Percentiles rank a stretch among this genome's conserved stretches.
Conservation (phyloP, 2,888 invertebrate genomes). For the Epinotia ramella region DNA sequence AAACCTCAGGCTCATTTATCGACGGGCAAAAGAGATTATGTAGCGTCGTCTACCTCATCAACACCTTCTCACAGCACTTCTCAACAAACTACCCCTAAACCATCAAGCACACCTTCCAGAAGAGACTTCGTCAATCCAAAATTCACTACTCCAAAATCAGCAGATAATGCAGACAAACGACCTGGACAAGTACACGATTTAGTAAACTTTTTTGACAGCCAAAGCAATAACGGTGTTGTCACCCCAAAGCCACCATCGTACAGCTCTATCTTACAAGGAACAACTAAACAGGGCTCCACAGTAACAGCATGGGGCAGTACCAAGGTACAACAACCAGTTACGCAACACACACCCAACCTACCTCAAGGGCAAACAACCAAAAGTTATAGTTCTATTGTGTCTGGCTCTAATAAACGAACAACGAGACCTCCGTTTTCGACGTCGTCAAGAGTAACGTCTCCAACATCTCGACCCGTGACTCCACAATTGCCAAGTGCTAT, state of each 20-base stretch:
- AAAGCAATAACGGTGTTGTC: slow-evolving; percentile 56
- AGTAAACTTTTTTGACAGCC: slow-evolving; percentile 71
- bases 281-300: slow-evolving; percentile 48
- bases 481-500: slow-evolving; percentile 77
- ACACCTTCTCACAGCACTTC: slow-evolving; percentile 48
- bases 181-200: slow-evolving; percentile 74
- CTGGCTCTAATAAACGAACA: slow-evolving; percentile 63
- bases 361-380: slow-evolving; percentile 56
- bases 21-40: slow-evolving; percentile 67
- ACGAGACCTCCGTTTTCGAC: slow-evolving; percentile 52
- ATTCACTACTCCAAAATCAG: slow-evolving; percentile 53
- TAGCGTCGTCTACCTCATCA: slow-evolving; percentile 64
- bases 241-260: slow-evolving; percentile 70
- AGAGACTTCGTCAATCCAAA: slow-evolving; percentile 66
- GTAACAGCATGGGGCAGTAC: slow-evolving; percentile 47
- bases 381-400: slow-evolving; percentile 69
- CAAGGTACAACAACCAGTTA: slow-evolving; percentile 48
- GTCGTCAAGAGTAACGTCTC: slow-evolving; percentile 47
- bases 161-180: slow-evolving; percentile 53
- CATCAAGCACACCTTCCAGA: slow-evolving; percentile 44
- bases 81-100: slow-evolving; percentile 44
- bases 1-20: slow-evolving; percentile 31
- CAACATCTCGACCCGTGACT: slow-evolving; percentile 54
- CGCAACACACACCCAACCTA: slow-evolving; percentile 51
- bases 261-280: slow-evolving; percentile 69